Percentiles rank a stretch among this genome's conserved stretches.
Conservation (phyloP, 2,797 vertebrate species). For the Acanthurus lineatus region DNA sequence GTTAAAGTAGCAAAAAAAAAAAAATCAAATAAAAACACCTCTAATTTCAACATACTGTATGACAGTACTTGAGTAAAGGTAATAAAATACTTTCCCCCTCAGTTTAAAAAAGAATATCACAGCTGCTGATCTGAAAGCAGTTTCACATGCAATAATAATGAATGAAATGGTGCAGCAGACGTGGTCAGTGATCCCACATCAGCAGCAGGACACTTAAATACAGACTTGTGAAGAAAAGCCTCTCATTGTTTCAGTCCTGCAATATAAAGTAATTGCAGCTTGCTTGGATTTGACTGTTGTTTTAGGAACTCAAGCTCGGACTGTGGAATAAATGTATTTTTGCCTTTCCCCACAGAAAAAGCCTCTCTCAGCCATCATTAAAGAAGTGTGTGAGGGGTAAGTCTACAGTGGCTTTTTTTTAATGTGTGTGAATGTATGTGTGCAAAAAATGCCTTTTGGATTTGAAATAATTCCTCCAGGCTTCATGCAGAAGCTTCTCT, state of each 20-base stretch:
- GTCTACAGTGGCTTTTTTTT: constrained; percentile 56
- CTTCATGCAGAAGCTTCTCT: constrained; percentile 5
- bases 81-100: neutral
- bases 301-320: constrained; percentile 44
- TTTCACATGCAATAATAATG: constrained; percentile 19
- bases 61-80: constrained; percentile 7
- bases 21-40: neutral
- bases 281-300: constrained; percentile 49
- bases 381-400: constrained; percentile 99
- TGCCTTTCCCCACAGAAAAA: constrained; percentile 91
- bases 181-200: constrained; percentile 34
- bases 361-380: constrained; percentile 96
- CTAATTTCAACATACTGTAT: neutral
- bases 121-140: constrained; percentile 25
- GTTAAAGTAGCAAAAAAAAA: neutral
- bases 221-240: constrained; percentile 41
- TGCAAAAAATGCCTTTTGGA: neutral
- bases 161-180: constrained; percentile 27
- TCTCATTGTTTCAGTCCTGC: constrained; percentile 51
- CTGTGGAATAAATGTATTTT: constrained; percentile 62
- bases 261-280: constrained; percentile 67
- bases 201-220: constrained; percentile 35
- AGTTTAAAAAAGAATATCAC: constrained; percentile 4
- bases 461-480: constrained; percentile 26
- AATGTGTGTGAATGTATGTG: too few relatives aligned